Conservation (phyloP, 2,888 invertebrate species). For the Xylota sylvarum region DNA sequence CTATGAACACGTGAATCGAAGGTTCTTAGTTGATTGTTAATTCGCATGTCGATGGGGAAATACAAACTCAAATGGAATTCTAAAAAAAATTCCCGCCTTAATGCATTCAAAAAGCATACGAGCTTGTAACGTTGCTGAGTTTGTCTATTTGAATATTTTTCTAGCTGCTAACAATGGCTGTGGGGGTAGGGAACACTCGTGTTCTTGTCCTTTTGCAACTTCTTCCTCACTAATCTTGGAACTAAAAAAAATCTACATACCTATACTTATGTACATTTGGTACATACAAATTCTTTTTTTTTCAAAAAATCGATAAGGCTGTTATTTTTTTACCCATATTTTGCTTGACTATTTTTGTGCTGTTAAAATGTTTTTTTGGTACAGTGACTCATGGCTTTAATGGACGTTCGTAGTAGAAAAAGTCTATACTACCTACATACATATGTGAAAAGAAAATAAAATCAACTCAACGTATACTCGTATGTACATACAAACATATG, state of each 20-base stretch:
- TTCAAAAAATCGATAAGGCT: constrained; percentile 59
- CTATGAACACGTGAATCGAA: constrained; percentile 37
- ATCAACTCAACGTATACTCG: too few species aligned
- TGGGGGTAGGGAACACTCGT: background rate
- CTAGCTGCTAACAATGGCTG: background rate
- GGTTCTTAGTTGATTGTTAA: constrained; percentile 38
- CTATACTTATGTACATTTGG: too few species aligned
- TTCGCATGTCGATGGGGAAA: constrained; percentile 13
- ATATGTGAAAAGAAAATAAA: background rate
- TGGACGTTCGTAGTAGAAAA: background rate
- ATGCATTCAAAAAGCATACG: background rate
- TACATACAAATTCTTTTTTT: constrained; percentile 37
- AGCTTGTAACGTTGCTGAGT: background rate
- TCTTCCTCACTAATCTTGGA: constrained; percentile 50
- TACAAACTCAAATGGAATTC: background rate
- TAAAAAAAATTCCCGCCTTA: constrained; percentile 27
- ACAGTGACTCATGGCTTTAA: constrained; percentile 21
- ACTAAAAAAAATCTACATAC: background rate
- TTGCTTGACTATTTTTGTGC: constrained; percentile 13
- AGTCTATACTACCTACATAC: too few species aligned
- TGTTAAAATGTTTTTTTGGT: constrained; percentile 1
- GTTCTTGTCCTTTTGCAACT: constrained; percentile 5
- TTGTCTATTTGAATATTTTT: constrained; percentile 10
- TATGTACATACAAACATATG: too few species aligned
- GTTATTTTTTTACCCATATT: constrained; percentile 21